Evolutionary conservation across 2,797 vertebrate genomes (phyloP).

Genomic region (Enteromius argenteus): DNA sequence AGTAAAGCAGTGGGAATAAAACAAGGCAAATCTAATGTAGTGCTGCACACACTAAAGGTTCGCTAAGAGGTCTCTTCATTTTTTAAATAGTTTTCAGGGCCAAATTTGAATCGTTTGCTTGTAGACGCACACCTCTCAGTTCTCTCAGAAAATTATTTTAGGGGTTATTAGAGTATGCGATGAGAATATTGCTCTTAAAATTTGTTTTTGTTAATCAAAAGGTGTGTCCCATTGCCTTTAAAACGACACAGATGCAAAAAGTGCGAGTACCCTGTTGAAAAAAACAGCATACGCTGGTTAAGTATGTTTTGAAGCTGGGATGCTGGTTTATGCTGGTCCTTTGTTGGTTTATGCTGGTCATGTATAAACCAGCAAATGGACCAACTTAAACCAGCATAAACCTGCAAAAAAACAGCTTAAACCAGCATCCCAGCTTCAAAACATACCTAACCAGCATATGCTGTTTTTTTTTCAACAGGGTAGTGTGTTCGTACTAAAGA

Average conservation of each 20-base stretch:
- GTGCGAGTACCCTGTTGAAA: background rate
- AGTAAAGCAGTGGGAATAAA: constrained; percentile 37
- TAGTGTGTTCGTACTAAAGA: background rate
- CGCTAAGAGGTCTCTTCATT: constrained; percentile 33
- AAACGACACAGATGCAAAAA: background rate
- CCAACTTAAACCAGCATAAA: too few species aligned
- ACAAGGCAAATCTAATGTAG: constrained; percentile 50
- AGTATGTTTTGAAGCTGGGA: too few species aligned
- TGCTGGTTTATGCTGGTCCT: too few species aligned
- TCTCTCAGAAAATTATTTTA: background rate
- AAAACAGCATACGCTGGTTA: too few species aligned
- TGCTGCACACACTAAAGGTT: constrained; percentile 39
- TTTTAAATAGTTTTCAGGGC: constrained; percentile 26
- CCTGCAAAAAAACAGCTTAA: too few species aligned
- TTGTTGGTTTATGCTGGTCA: too few species aligned
- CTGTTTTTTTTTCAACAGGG: too few species aligned
- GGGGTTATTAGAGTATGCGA: background rate
- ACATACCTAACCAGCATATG: too few species aligned
- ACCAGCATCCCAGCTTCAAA: too few species aligned
- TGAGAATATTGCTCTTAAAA: background rate
- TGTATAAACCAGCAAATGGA: too few species aligned
- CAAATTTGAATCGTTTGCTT: constrained; percentile 24
- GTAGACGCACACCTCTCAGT: background rate
- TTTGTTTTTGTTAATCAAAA: constrained; percentile 13
- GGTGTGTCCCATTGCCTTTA: background rate